Evolutionary conservation across 2,888 invertebrate species (phyloP).

Genomic region (Drosophila testacea): DNA sequence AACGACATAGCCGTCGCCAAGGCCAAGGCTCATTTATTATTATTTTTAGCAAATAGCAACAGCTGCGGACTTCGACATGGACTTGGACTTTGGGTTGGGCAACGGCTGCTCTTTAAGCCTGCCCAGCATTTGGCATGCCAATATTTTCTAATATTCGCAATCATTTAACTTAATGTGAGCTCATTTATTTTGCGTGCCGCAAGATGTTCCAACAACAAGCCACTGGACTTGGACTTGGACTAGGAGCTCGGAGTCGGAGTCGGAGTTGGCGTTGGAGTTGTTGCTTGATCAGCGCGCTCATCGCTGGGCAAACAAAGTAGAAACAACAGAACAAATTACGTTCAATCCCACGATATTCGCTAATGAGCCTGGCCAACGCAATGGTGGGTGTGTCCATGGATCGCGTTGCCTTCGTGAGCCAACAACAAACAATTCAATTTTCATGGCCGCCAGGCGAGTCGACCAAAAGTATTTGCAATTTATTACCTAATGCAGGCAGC

Average conservation of each 20-base stretch:
- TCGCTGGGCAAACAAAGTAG: conserved; percentile 61
- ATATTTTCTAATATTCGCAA: conserved; percentile 78
- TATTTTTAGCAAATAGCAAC: conserved; percentile 41
- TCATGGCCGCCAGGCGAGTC: conserved; percentile 62
- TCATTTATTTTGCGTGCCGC: conserved; percentile 69
- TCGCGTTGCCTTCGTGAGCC: conserved; percentile 59
- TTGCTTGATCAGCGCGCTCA: conserved; percentile 39
- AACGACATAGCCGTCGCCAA: conserved; percentile 71
- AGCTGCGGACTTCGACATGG: conserved; percentile 11
- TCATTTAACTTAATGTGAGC: conserved; percentile 75
- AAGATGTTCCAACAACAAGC: conserved; percentile 27
- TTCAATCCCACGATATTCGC: conserved; percentile 73
- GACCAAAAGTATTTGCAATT: conserved; percentile 65
- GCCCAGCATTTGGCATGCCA: conserved; percentile 66
- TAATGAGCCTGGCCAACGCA: conserved; percentile 74
- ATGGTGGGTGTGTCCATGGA: conserved; percentile 70
- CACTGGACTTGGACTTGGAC: conserved; percentile 6
- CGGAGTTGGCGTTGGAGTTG: conserved; percentile 13
- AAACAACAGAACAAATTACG: conserved; percentile 42
- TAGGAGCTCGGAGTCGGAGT: too few species aligned
- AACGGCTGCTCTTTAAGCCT: conserved; percentile 20
- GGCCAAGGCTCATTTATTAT: conserved; percentile 73
- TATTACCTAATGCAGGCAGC: conserved; percentile 74
- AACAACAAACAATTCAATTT: conserved; percentile 78
- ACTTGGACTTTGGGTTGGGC: conserved; percentile 1